phyloP scores from a whole-genome alignment of 2,797 vertebrate genomes.

The Gouania willdenowi region DNA sequence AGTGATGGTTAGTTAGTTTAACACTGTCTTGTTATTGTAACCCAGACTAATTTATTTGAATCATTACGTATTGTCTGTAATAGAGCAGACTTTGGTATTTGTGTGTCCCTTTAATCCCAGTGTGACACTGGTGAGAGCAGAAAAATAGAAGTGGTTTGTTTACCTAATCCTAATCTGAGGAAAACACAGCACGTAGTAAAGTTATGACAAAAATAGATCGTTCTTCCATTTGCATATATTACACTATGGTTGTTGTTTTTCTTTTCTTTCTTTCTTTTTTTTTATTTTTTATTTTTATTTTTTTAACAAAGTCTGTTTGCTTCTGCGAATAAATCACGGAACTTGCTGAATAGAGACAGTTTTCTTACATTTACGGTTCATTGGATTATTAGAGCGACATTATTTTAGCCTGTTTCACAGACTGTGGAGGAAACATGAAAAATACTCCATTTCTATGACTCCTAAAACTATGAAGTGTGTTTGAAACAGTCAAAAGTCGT shows the following conservation, averaged over 20 bases:
- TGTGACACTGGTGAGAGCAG: not conserved
- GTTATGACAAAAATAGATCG: too few relatives aligned
- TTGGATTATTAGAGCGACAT: constrained; percentile 37
- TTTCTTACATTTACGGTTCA: constrained; percentile 44
- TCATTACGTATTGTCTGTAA: too few relatives aligned
- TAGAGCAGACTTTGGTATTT: constrained; percentile 16
- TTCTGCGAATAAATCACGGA: constrained; percentile 41
- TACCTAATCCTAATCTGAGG: constrained; percentile 28
- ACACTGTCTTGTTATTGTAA: too few relatives aligned
- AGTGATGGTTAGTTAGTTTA: too few relatives aligned
- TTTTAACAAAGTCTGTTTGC: constrained; percentile 1
- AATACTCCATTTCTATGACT: too few relatives aligned
- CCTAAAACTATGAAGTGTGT: too few relatives aligned
- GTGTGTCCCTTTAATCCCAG: constrained; percentile 1
- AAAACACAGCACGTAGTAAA: constrained; percentile 11
- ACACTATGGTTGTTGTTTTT: too few relatives aligned
- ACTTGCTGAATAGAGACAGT: constrained; percentile 26
- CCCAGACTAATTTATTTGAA: too few relatives aligned
- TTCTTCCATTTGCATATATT: too few relatives aligned
- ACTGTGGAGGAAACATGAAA: too few relatives aligned
- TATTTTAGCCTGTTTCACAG: too few relatives aligned
- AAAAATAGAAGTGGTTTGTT: constrained; percentile 20
- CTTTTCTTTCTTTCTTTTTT: constrained; percentile 7
- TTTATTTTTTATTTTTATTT: not conserved
- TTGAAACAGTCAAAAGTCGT: too few relatives aligned